Evolutionary conservation across 2,113 vertebrate species (phyloP).

Genomic region (Todiramphus saurophagus): DNA sequence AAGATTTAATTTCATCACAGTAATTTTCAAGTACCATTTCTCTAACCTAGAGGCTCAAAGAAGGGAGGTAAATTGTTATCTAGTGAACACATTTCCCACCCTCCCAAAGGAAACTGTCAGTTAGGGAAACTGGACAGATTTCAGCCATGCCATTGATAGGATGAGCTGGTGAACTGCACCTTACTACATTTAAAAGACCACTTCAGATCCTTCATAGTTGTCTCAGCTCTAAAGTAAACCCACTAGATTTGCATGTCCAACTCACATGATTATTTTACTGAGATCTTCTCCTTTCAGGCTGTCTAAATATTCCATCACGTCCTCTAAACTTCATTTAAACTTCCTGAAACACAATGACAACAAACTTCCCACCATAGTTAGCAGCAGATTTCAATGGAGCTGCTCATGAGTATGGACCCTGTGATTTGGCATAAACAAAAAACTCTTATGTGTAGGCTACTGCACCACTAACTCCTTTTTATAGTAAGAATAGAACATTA

Average conservation of each 20-base stretch:
- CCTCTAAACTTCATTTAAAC: background rate
- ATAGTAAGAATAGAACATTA: background rate
- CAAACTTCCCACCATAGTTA: background rate
- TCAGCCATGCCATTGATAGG: background rate
- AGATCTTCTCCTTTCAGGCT: background rate
- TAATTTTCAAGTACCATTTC: background rate
- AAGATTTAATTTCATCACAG: background rate
- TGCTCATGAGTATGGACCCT: background rate
- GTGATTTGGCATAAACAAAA: background rate
- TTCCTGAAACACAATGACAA: background rate
- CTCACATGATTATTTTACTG: background rate
- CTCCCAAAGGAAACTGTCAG: background rate
- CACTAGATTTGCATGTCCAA: background rate
- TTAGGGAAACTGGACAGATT: background rate
- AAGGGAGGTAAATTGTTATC: background rate
- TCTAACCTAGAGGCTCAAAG: background rate
- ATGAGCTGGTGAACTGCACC: background rate
- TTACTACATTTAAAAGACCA: background rate
- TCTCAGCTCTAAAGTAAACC: background rate
- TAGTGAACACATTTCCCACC: background rate
- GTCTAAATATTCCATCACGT: background rate
- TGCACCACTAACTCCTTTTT: background rate
- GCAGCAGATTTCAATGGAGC: constrained; percentile 14
- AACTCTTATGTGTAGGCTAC: background rate
- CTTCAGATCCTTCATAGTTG: background rate